These are phyloP conservation scores for Parotocinclus haroldoi DNA, from an alignment of 2,797 vertebrate species.

Conservation along the genomic window DNA sequence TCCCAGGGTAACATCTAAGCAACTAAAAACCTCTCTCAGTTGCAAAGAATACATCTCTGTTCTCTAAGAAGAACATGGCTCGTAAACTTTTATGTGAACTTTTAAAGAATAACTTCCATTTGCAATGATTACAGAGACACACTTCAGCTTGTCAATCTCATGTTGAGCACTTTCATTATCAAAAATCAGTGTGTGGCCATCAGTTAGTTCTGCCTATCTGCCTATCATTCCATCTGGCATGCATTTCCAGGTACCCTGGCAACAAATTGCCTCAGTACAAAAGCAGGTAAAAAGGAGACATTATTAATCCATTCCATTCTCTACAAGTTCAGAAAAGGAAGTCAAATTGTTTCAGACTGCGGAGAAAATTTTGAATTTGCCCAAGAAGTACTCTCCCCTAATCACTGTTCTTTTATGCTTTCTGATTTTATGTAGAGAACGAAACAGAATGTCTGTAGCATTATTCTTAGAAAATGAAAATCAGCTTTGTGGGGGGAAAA, in stretches of 20 bases:
- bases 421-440: constrained; percentile 65
- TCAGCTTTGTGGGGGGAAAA: constrained; percentile 45
- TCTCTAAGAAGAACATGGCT: background rate
- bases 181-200: constrained; percentile 48
- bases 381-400: constrained; percentile 52
- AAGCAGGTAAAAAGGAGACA: constrained; percentile 59
- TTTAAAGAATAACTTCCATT: constrained; percentile 1
- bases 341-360: constrained; percentile 65
- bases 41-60: no score
- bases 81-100: constrained; percentile 7
- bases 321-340: constrained; percentile 58
- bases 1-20: no score
- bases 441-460: constrained; percentile 45
- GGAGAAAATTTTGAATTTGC: constrained; percentile 61
- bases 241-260: constrained; percentile 66
- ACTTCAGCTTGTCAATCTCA: constrained; percentile 21
- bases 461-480: constrained; percentile 43
- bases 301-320: constrained; percentile 73
- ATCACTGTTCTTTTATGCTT: constrained; percentile 66
- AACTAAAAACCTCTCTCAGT: no score
- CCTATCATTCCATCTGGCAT: constrained; percentile 64
- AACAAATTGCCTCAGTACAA: constrained; percentile 65
- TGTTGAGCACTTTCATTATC: constrained; percentile 13
- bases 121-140: constrained; percentile 16
- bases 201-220: constrained; percentile 46